phyloP scores from a whole-genome alignment of 2,113 vertebrate genomes.

The Argyrosomus japonicus region DNA sequence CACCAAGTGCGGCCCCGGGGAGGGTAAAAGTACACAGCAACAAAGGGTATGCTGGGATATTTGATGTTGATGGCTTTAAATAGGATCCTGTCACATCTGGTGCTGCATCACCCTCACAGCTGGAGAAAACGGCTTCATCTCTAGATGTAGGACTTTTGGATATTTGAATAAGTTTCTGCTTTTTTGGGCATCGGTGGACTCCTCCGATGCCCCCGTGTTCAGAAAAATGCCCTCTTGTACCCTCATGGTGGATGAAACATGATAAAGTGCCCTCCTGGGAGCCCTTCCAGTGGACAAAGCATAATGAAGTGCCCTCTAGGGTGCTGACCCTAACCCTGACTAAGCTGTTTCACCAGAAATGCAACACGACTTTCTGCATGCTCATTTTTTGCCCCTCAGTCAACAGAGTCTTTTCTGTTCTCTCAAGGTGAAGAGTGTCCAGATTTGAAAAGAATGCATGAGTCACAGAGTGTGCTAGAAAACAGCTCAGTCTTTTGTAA shows the following conservation, averaged over 20 bases:
- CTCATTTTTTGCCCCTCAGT: too few species aligned
- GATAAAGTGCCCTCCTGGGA: too few species aligned
- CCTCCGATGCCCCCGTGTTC: too few species aligned
- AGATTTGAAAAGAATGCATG: neutral
- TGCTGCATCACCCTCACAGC: neutral
- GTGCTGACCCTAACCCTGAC: too few species aligned
- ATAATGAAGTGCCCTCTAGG: too few species aligned
- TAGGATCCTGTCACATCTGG: slow-evolving; percentile 5
- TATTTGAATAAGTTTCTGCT: neutral
- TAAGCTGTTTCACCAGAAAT: too few species aligned
- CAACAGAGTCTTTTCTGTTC: neutral
- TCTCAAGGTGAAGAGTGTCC: neutral
- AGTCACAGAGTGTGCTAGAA: neutral
- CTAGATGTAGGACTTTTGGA: neutral
- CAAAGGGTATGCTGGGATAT: slow-evolving; percentile 8
- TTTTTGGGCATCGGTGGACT: neutral
- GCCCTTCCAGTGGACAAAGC: too few species aligned
- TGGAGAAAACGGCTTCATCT: neutral
- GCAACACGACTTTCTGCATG: too few species aligned
- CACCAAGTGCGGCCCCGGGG: slow-evolving; percentile 35
- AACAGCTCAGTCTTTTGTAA: neutral
- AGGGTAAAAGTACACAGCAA: neutral
- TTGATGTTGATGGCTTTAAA: neutral
- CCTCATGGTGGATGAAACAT: too few species aligned
- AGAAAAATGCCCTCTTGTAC: too few species aligned